Percentiles rank a stretch among this genome's conserved stretches.
Evolutionary conservation across 1,140 invertebrate genomes (phyloP).

Genomic region (Riptortus pedestris): DNA sequence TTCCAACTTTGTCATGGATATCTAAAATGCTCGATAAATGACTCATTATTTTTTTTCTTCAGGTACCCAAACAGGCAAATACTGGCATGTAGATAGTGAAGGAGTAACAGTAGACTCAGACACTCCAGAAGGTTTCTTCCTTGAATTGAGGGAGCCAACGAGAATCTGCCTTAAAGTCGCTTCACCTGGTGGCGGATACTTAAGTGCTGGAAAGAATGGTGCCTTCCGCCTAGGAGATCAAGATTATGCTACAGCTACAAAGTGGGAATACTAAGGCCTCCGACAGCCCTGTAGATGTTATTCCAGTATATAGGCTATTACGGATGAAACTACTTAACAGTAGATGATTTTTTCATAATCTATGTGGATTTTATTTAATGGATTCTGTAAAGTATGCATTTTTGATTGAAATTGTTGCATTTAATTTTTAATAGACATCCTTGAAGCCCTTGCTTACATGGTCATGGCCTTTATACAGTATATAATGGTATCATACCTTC

Average conservation of each 20-base stretch:
- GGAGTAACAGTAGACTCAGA: slow-evolving; percentile 77
- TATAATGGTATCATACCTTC: slow-evolving; percentile 2
- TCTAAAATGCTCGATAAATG: too few species aligned
- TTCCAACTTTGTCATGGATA: too few species aligned
- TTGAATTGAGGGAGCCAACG: slow-evolving; percentile 85
- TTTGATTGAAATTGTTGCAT: not conserved
- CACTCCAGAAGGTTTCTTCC: slow-evolving; percentile 74
- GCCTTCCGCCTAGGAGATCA: slow-evolving; percentile 72
- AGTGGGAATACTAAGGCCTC: slow-evolving; percentile 79
- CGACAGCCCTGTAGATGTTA: not conserved
- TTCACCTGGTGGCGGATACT: slow-evolving; percentile 60
- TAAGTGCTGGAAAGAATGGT: slow-evolving; percentile 89
- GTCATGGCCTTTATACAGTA: slow-evolving; percentile 3
- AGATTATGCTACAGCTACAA: slow-evolving; percentile 68
- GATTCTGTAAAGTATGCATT: not conserved
- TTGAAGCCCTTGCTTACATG: slow-evolving; percentile 5
- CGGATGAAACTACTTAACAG: too few species aligned
- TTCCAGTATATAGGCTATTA: too few species aligned
- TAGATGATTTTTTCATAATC: too few species aligned
- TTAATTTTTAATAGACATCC: slow-evolving; percentile 12
- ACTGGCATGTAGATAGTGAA: slow-evolving; percentile 82
- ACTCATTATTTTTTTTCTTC: slow-evolving; percentile 22
- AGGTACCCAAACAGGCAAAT: slow-evolving; percentile 82
- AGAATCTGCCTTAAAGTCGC: slow-evolving; percentile 77
- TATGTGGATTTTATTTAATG: too few species aligned